Evolutionary conservation across 2,888 invertebrate genomes (phyloP), one percentile per base, ranked within the genome.

Genomic region (Globia sparganii): DNA sequence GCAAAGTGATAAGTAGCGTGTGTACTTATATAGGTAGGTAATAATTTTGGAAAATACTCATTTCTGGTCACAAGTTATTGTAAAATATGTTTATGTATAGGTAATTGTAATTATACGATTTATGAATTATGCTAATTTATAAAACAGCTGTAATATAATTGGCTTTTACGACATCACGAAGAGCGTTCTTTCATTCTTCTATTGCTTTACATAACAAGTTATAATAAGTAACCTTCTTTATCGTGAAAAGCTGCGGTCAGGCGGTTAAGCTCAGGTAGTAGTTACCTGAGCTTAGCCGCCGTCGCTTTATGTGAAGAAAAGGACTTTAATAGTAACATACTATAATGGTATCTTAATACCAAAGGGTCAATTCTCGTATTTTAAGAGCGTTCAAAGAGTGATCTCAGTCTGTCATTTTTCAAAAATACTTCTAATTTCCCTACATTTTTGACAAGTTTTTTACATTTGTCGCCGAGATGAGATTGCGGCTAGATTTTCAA

Each of bases 21-120:
- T 53, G 5, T 46, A 46, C 31, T 46, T 40, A 62, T 37, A n/a
- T 40, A 21, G 62, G 21, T 5, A 46, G 40, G 25, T 21, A 49
- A 59, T 53, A 21, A 53, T 62, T 53, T 34, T 21, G 13, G 21
- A 9, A 49, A 25, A 15, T 3, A 49, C 34, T 15, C 8, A 78
- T 28, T 80, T 58, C 58, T 25, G 73, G 40, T 34, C 15, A 64
- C 13, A 65, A 46, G 34, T 72, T 25, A 65, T 34, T 18, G 13
- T 49, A 4, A 40, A 65, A 65, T 40, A 49, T 62, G 31, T 46
- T 56, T 58, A 56, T 62, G 2, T 64, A 46, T 31, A 31, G 28
- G 9, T 40, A 31, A 43, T 40, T 40, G 4, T 4, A n/a, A n/a
- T n/a, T n/a, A 25, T 18, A 11, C 1, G 34, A 28, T 28, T 15